phyloP scores from a whole-genome alignment of 2,113 vertebrate species.

The Shinisaurus crocodilurus region DNA sequence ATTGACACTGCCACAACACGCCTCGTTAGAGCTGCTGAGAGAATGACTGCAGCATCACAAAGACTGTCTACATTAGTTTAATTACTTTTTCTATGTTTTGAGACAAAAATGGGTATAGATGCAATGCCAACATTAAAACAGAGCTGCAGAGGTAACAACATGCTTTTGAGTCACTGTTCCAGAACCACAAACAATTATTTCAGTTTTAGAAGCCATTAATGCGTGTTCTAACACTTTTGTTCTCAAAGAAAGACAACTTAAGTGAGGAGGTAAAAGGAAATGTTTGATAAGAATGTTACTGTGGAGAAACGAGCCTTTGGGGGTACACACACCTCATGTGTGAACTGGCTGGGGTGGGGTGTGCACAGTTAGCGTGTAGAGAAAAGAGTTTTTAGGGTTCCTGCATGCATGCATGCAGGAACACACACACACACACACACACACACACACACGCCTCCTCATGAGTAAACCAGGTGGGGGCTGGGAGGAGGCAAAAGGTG shows the following conservation, averaged over 20 bases:
- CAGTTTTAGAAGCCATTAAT: neutral
- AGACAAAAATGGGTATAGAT: conserved; percentile 3
- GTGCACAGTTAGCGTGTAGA: too few relatives aligned
- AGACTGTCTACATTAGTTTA: rapidly evolving
- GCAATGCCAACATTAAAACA: neutral
- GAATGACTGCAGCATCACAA: conserved; percentile 13
- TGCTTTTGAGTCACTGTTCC: neutral
- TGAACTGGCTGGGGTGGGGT: too few relatives aligned
- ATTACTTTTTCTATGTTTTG: neutral
- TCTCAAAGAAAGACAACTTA: neutral
- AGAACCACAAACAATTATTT: conserved; percentile 4
- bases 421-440: too few relatives aligned
- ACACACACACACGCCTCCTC: too few relatives aligned
- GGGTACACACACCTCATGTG: too few relatives aligned
- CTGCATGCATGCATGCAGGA: too few relatives aligned
- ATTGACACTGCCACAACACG: conserved; percentile 5
- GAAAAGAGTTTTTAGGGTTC: too few relatives aligned
- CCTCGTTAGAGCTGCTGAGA: conserved; percentile 22
- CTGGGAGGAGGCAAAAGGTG: too few relatives aligned
- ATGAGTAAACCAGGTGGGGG: too few relatives aligned
- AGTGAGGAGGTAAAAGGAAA: neutral
- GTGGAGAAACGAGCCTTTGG: too few relatives aligned
- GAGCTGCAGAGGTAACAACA: neutral
- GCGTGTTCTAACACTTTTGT: neutral
- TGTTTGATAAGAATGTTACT: neutral